Evolutionary conservation across 2,888 invertebrate species (phyloP), one percentile per base, ranked within the genome.

Genomic region (Listrodromus nycthemerus): DNA sequence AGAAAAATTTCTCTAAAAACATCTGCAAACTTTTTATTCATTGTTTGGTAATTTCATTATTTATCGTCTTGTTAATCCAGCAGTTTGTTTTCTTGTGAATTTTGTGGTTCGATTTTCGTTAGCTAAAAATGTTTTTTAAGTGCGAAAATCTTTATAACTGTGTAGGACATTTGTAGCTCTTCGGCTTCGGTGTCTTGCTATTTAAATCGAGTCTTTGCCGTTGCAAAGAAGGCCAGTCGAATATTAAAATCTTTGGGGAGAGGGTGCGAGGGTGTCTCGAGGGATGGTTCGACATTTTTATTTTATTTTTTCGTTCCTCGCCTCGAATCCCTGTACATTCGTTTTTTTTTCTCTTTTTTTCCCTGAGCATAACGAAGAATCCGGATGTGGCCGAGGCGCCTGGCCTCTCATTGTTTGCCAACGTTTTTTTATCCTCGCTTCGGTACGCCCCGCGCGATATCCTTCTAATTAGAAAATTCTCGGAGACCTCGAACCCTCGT

Each of bases 381-480:
- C 84, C 84, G 84, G 84, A 82, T 82, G 84, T 84, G 84, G 84
- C 84, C 61, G 48, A 71, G 74, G 76, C 71, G 75, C 63, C 75
- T 52, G 50, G 83, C 71, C 66, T 79, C 75, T 66, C 82, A 82
- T 82, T 84, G 84, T 85, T 86, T 83, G 84, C 81, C 65, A 71
- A 80, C 74, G 58, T 74, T 67, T 70, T 52, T 80, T 79, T 69
- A 74, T 74, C 50, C 77, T 83, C 65, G 63, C 76, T 80, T 78
- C 21, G 52, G 50, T 75, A 55, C 74, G 73, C 61, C 65, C 78
- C 70, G 13, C 69, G 70, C 78, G 83, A 89, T 91, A 90, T 91
- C 89, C 88, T 90, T 88, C 91, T 92, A 92, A 92, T 92, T 92
- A 91, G 90, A 89, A 92, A 92, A 92, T 92, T 91, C 91, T 89